Conservation (phyloP, 2,113 vertebrate species). For the Laterallus jamaicensis region DNA sequence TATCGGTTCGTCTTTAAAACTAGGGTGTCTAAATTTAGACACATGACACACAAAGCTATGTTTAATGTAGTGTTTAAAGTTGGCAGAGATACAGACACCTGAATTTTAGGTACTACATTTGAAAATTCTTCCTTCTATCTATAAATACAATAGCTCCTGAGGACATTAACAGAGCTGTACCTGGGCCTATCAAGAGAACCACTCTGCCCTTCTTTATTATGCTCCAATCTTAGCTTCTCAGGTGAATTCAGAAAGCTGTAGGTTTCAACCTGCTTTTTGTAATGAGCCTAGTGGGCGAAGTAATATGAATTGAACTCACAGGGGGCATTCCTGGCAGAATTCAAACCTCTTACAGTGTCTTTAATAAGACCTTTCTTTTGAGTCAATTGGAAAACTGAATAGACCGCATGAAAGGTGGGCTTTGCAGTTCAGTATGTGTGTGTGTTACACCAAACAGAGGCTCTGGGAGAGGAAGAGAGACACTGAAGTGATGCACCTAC, state of each 20-base stretch:
- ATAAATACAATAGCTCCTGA: conserved; percentile 11
- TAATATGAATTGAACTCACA: background rate
- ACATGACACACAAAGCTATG: background rate
- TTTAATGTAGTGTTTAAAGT: conserved; percentile 12
- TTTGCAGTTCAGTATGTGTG: background rate
- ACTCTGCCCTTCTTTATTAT: background rate
- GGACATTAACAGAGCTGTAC: background rate
- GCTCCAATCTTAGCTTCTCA: background rate
- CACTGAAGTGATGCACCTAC: background rate
- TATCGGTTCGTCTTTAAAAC: conserved; percentile 16
- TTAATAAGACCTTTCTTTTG: conserved; percentile 11
- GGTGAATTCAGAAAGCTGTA: background rate
- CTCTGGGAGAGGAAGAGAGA: background rate
- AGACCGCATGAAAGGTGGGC: background rate
- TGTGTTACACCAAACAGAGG: background rate
- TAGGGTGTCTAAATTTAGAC: conserved; percentile 43
- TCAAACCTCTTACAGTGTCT: conserved; percentile 17
- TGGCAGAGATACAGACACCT: background rate
- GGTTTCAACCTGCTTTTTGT: conserved; percentile 18
- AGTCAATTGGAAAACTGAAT: conserved; percentile 8
- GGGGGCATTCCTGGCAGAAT: background rate
- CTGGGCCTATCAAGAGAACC: background rate
- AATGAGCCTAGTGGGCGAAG: conserved; percentile 20
- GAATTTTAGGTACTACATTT: conserved; percentile 8
- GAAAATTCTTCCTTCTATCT: conserved; percentile 35